Evolutionary conservation across 2,888 invertebrate species (phyloP).

Genomic region (Noctua comes): DNA sequence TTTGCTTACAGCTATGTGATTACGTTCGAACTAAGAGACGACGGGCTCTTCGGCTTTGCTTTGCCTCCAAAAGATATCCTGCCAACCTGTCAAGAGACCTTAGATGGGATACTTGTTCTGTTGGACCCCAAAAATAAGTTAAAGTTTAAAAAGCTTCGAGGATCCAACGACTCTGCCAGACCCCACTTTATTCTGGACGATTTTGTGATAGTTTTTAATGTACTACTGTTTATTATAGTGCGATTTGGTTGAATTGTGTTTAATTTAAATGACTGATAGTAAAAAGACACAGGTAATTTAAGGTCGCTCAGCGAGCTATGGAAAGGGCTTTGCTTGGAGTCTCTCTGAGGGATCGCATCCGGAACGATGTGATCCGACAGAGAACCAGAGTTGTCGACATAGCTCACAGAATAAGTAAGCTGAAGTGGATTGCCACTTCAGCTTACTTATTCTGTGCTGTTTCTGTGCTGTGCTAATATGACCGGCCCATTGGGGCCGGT

Average conservation of each 20-base stretch:
- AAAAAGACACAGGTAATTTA: too few relatives aligned
- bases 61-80: slow-evolving; percentile 91
- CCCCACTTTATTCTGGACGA: slow-evolving; percentile 59
- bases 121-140: slow-evolving; percentile 55
- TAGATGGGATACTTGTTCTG: slow-evolving; percentile 86
- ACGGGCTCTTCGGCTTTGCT: slow-evolving; percentile 91
- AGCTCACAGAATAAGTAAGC: too few relatives aligned
- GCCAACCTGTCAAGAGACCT: slow-evolving; percentile 91
- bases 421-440: too few relatives aligned
- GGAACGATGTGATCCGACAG: too few relatives aligned
- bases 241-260: slow-evolving; percentile 66
- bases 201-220: slow-evolving; percentile 70
- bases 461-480: too few relatives aligned
- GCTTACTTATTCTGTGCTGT: too few relatives aligned
- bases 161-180: background rate
- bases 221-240: slow-evolving; percentile 76
- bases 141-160: background rate
- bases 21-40: slow-evolving; percentile 93
- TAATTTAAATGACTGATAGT: background rate
- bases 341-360: too few relatives aligned
- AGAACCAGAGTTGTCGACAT: too few relatives aligned
- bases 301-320: too few relatives aligned
- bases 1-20: slow-evolving; percentile 86
- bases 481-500: too few relatives aligned
- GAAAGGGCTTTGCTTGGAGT: too few relatives aligned